Evolutionary conservation across 1,140 invertebrate species (phyloP).

Genomic region (Odontomachus brunneus): DNA sequence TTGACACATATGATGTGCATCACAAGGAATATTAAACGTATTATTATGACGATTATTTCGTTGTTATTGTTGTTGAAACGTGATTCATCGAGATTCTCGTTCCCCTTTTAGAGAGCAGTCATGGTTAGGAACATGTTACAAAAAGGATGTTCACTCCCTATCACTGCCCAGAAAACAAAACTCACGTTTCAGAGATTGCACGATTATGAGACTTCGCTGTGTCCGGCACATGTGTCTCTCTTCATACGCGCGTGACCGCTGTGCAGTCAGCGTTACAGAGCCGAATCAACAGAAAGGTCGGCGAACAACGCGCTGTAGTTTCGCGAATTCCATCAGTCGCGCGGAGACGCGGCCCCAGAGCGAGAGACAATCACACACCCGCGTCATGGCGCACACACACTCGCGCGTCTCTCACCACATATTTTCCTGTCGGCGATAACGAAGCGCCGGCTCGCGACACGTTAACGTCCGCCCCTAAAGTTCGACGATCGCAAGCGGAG

Average conservation of each 20-base stretch:
- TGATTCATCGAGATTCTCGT: no score
- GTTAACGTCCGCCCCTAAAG: constrained; percentile 16
- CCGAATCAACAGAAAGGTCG: constrained; percentile 53
- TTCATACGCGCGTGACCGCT: no score
- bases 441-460: constrained; percentile 17
- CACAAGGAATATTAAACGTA: no score
- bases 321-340: constrained; percentile 53
- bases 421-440: constrained; percentile 51
- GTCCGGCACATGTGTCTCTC: not conserved
- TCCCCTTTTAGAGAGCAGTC: no score
- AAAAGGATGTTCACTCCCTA: no score
- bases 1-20: not conserved
- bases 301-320: constrained; percentile 24
- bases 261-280: constrained; percentile 35
- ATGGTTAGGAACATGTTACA: no score
- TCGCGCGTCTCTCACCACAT: constrained; percentile 33
- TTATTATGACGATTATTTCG: no score
- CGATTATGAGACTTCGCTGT: not conserved
- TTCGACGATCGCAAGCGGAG: constrained; percentile 32
- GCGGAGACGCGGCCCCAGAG: constrained; percentile 9
- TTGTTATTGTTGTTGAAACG: not conserved
- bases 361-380: constrained; percentile 42
- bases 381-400: not conserved
- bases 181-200: not conserved
- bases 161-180: not conserved